Conservation (phyloP, 2,113 vertebrate genomes). For the Empidonax alnorum region DNA sequence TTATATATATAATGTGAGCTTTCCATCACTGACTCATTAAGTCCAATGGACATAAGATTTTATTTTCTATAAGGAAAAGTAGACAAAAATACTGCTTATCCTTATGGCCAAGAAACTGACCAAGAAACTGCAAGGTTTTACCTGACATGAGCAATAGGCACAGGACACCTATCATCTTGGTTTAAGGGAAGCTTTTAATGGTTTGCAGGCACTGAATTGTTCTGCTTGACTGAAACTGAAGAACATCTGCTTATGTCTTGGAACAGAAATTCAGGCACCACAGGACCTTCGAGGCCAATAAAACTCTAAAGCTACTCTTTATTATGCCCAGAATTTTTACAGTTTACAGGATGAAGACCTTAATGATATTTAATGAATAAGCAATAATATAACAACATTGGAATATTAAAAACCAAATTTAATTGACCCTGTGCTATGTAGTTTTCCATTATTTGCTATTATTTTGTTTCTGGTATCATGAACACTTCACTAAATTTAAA, state of each 20-base stretch:
- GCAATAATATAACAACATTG: background rate
- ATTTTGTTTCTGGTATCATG: background rate
- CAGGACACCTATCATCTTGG: background rate
- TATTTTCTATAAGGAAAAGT: background rate
- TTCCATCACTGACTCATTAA: background rate
- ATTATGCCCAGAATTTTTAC: background rate
- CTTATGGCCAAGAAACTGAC: background rate
- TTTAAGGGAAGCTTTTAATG: background rate
- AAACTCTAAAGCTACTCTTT: background rate
- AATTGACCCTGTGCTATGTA: background rate
- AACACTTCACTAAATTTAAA: background rate
- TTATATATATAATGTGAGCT: background rate
- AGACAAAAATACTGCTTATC: background rate
- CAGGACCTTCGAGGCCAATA: background rate
- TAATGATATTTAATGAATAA: background rate
- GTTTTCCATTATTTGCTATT: background rate
- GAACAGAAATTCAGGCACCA: background rate
- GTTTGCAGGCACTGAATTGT: background rate
- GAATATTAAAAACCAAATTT: background rate
- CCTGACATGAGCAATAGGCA: background rate
- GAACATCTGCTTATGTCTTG: background rate
- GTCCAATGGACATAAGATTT: fast-evolving
- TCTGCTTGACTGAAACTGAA: background rate
- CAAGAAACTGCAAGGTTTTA: background rate
- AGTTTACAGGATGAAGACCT: background rate